Conservation (phyloP, 2,888 invertebrate genomes). For the Nomada goodeniana region DNA sequence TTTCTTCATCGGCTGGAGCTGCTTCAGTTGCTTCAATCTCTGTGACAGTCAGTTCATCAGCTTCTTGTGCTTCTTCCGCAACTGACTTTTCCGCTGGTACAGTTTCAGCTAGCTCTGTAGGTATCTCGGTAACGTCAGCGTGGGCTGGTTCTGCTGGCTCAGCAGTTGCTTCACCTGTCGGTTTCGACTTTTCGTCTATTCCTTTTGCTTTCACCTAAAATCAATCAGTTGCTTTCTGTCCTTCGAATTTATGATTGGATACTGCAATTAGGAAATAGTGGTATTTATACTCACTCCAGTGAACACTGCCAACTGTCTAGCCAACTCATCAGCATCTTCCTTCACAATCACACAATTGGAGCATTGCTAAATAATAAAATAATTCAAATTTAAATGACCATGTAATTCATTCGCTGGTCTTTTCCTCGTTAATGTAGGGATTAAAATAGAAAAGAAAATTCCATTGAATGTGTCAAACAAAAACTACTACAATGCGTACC, state of each 20-base stretch:
- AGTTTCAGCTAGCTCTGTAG: background rate
- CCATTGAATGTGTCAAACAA: too few species aligned
- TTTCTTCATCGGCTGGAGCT: background rate
- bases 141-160: background rate
- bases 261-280: too few species aligned
- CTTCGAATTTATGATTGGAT: background rate
- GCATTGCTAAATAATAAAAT: conserved; percentile 58
- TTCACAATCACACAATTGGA: conserved; percentile 51
- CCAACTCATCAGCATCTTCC: conserved; percentile 53
- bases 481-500: conserved; percentile 28
- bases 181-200: background rate
- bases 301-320: conserved; percentile 51
- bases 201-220: conserved; percentile 23
- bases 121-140: background rate
- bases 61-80: background rate
- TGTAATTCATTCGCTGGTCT: background rate
- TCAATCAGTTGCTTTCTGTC: background rate
- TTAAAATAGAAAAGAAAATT: too few species aligned
- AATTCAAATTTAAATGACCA: background rate
- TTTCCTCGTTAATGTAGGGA: too few species aligned
- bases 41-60: too few species aligned
- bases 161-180: background rate
- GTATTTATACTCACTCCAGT: conserved; percentile 53
- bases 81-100: background rate
- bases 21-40: background rate